Evolutionary conservation across 2,888 invertebrate species (phyloP).

Genomic region (Thysanoteuthis rhombus): DNA sequence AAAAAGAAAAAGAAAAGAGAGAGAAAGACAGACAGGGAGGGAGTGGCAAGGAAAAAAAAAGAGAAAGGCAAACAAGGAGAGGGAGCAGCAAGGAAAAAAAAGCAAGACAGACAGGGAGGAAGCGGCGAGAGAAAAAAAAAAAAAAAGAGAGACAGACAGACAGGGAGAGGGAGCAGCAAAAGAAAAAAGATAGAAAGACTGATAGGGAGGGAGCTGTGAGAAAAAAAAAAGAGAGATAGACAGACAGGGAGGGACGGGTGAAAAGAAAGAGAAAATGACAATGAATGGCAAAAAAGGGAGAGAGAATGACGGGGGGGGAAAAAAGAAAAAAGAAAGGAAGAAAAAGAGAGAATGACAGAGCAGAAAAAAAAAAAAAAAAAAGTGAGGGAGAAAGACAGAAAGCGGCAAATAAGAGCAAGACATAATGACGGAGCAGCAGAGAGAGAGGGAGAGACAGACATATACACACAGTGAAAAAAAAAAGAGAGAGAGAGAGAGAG

Average conservation of each 20-base stretch:
- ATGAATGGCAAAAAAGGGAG: not conserved
- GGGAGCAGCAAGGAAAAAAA: not conserved
- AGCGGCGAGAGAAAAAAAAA: not conserved
- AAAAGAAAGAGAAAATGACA: not conserved
- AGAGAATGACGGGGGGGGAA: not conserved
- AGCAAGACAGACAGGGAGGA: not conserved
- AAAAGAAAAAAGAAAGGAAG: not conserved
- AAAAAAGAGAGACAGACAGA: not conserved
- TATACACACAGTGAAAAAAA: no score
- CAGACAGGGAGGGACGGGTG: not conserved
- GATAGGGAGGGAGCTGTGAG: no score
- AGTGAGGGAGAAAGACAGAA: not conserved
- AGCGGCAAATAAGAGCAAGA: not conserved
- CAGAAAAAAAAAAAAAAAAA: not conserved
- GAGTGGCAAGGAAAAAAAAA: not conserved
- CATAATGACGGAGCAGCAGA: accelerated
- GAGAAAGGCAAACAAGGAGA: not conserved
- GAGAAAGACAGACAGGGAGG: not conserved
- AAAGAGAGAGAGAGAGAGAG: no score
- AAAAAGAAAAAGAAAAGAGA: not conserved
- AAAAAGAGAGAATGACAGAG: not conserved
- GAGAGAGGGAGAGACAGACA: no score
- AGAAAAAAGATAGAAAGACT: not conserved
- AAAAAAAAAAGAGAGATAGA: not conserved
- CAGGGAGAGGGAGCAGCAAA: no score